A percentile compares a stretch with the other conserved stretches of the same genome.
phyloP scores from a whole-genome alignment of 2,888 invertebrate species.

The Phrixothrix hirtus region DNA sequence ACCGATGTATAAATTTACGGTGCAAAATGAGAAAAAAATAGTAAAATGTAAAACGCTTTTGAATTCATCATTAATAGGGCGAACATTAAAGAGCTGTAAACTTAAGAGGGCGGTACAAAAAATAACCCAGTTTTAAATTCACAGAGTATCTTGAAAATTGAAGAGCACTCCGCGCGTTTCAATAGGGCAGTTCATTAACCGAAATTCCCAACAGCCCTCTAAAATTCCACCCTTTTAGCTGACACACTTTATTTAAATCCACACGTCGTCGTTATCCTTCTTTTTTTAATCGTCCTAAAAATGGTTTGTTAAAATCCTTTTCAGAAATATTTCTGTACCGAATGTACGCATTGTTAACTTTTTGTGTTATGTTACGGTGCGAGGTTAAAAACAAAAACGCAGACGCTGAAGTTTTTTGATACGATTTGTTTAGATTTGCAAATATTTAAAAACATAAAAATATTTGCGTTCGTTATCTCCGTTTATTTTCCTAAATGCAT shows the following conservation, averaged over 20 bases:
- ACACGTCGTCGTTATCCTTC: conserved; percentile 21
- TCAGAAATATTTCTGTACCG: neutral
- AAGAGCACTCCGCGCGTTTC: conserved; percentile 31
- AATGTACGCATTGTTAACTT: neutral
- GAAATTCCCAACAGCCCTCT: conserved; percentile 36
- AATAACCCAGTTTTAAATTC: conserved; percentile 33
- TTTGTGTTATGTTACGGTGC: neutral
- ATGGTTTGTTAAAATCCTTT: neutral
- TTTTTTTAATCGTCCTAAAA: conserved; percentile 7
- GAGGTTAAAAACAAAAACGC: neutral
- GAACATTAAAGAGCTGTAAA: conserved; percentile 25
- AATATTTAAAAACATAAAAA: neutral
- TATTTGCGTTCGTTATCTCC: no score
- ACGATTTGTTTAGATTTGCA: neutral
- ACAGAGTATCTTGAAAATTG: conserved; percentile 31
- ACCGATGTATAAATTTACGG: neutral
- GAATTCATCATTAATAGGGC: conserved; percentile 23
- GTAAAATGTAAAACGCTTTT: conserved; percentile 8
- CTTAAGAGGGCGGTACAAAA: conserved; percentile 25
- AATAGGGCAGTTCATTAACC: conserved; percentile 35
- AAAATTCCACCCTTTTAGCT: conserved; percentile 33
- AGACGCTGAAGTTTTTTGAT: neutral
- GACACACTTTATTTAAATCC: conserved; percentile 25
- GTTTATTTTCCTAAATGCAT: no score
- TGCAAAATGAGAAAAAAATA: neutral